These are phyloP conservation scores for Pipra filicauda DNA, from an alignment of 2,113 vertebrate genomes.

Conservation along the genomic window DNA sequence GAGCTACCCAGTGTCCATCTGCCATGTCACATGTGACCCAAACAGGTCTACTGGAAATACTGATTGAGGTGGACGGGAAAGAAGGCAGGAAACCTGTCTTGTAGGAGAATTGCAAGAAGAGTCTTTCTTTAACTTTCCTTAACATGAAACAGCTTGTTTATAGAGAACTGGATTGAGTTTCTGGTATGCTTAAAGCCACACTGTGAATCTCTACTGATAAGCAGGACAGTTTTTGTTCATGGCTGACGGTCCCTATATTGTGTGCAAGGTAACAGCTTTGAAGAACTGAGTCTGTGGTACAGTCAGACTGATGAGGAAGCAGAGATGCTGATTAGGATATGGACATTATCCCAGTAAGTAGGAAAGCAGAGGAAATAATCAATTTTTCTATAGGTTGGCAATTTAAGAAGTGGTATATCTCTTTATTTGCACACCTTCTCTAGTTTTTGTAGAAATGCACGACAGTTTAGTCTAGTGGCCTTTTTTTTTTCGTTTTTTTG, in stretches of 20 bases:
- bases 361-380: background rate
- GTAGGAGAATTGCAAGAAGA: background rate
- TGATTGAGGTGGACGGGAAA: background rate
- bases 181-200: background rate
- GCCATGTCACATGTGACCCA: background rate
- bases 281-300: background rate
- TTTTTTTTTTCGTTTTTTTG: rapidly evolving
- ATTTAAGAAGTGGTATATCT: background rate
- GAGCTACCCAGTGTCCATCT: background rate
- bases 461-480: background rate
- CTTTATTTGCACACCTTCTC: background rate
- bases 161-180: background rate
- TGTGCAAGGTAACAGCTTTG: background rate
- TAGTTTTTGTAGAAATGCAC: background rate
- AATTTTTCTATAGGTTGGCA: background rate
- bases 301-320: background rate
- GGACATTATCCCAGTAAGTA: background rate
- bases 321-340: background rate
- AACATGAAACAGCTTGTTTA: background rate
- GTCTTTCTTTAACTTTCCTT: background rate
- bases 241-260: background rate
- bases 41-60: background rate
- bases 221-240: background rate
- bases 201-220: background rate
- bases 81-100: background rate